Base-by-base conservation (phyloP, 2,113 vertebrate genomes). In the Ranitomeya imitator region DNA sequence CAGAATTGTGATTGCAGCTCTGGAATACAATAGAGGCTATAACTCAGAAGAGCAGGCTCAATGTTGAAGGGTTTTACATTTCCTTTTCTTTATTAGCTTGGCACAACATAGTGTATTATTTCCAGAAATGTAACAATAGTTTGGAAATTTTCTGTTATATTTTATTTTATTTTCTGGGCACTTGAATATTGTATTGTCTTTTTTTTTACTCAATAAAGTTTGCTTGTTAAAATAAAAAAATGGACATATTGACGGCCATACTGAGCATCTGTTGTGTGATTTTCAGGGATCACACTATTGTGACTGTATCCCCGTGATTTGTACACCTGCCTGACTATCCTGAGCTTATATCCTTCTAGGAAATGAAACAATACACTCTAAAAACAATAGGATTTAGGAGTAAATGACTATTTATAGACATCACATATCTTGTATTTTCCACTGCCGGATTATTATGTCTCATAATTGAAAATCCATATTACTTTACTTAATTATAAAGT, bases 371-470 rank as follows among this genome's bases (percentile, higher is more conserved):
- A 71, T 5, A 71, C 13, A 16, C 63, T 51, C 19, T 0, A 23
- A 79, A 79, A 21, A 79, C 79, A 80, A 80, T 80, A 80, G 57
- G 26, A 80, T 18, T 60, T 18, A 9, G 11, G 15, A 80, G n/a
- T 31, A 80, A 80, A 73, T 74, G 31, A 74, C 37, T 74, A 74
- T 74, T 45, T 74, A 74, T 74, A 74, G 71, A 74, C 18, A 16
- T 45, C 31, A 74, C 14, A 7, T 45, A 74, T 31, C 37, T 74
- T 16, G 45, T 45, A 51, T 74, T 74, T 19, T 74, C 69, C 69
- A 45, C 71, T 9, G 71, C 2, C 3, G 37, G 71, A 74, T 74
- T 45, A 37, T 74, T 18, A 23, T 45, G 15, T 19, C 71, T 31
- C 23, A 71, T 37, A 15, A 2, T 31, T 31, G 23, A 31, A 21